These are phyloP conservation scores for Polydrusus pterygomalis DNA, from an alignment of 2,888 invertebrate species.

Conservation along the genomic window DNA sequence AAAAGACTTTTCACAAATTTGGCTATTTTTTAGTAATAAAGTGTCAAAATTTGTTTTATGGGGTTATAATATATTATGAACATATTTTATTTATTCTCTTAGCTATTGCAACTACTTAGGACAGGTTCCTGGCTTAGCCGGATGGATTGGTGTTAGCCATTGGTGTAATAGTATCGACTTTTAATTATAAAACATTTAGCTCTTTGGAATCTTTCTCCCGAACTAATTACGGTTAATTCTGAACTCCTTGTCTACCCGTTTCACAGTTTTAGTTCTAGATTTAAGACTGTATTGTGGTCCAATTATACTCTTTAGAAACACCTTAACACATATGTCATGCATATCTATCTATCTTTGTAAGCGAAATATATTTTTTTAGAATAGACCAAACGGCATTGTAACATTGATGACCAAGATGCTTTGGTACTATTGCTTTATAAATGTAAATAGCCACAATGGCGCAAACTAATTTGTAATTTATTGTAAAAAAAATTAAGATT, in stretches of 20 bases:
- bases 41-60: too few relatives aligned
- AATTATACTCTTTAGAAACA: constrained; percentile 64
- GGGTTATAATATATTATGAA: too few relatives aligned
- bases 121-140: too few relatives aligned
- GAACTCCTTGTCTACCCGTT: not conserved
- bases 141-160: too few relatives aligned
- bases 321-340: constrained; percentile 68
- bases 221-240: not conserved
- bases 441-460: constrained; percentile 40
- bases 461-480: constrained; percentile 22
- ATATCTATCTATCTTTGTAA: constrained; percentile 69
- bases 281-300: constrained; percentile 72
- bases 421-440: constrained; percentile 72
- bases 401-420: constrained; percentile 67
- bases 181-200: too few relatives aligned
- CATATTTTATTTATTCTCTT: too few relatives aligned
- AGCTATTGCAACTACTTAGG: too few relatives aligned
- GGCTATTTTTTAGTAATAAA: too few relatives aligned
- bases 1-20: too few relatives aligned
- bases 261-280: constrained; percentile 56
- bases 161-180: too few relatives aligned
- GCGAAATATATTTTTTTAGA: constrained; percentile 69
- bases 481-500: not conserved
- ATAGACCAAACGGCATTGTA: constrained; percentile 62
- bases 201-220: too few relatives aligned